These are phyloP conservation scores for Ptychobarbus kaznakovi DNA, from an alignment of 2,797 vertebrate genomes.

Conservation along the genomic window DNA sequence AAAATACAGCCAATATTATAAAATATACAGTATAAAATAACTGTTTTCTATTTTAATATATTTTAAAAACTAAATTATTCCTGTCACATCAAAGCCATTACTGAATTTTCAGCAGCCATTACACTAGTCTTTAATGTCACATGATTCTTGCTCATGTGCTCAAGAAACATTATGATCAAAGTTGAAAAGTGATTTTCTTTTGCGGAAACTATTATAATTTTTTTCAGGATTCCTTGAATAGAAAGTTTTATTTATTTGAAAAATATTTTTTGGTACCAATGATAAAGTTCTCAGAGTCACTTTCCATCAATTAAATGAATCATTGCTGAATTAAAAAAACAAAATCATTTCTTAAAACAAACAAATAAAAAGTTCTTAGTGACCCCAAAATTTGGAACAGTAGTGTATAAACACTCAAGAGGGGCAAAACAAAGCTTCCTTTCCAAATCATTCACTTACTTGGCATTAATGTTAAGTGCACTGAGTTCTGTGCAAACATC, in stretches of 20 bases:
- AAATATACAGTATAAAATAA: background rate
- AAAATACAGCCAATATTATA: background rate
- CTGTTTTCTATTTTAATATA: background rate
- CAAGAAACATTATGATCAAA: background rate
- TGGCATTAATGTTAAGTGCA: background rate
- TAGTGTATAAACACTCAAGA: background rate
- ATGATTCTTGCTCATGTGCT: background rate
- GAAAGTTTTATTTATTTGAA: background rate
- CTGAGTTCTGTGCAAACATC: constrained; percentile 9
- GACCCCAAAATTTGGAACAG: background rate
- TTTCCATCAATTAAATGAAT: background rate
- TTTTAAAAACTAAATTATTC: background rate
- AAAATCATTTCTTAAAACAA: background rate
- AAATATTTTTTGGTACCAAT: background rate
- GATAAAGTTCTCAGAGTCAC: background rate
- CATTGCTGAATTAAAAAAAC: background rate
- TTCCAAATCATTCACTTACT: background rate
- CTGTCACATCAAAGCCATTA: background rate
- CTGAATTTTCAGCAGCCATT: background rate
- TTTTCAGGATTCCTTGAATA: background rate
- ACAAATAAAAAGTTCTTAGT: background rate
- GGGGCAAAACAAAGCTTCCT: background rate
- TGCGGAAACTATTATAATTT: background rate
- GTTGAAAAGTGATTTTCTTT: background rate
- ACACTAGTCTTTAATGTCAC: background rate